Conservation (phyloP, 1,140 invertebrate genomes). For the Drosophila biarmipes region DNA sequence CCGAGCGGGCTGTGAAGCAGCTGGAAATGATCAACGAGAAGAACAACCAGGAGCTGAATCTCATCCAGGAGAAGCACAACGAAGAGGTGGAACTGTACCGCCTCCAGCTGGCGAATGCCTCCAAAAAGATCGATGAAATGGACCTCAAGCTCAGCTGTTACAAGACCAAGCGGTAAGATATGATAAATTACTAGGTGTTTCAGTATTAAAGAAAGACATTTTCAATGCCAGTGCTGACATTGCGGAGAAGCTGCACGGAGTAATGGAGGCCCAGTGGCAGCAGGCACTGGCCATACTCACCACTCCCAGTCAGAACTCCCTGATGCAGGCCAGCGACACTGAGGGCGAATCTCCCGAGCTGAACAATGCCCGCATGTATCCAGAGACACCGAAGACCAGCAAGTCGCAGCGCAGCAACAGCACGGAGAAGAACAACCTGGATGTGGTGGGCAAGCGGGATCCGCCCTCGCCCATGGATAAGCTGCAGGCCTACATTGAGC, state of each 20-base stretch:
- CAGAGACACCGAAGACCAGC: slow-evolving; percentile 73
- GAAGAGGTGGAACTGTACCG: slow-evolving; percentile 90
- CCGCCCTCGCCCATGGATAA: slow-evolving; percentile 75
- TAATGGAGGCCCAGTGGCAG: slow-evolving; percentile 92
- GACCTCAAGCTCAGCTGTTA: slow-evolving; percentile 87
- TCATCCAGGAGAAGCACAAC: slow-evolving; percentile 91
- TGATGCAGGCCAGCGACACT: slow-evolving; percentile 40
- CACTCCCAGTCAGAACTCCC: slow-evolving; percentile 70
- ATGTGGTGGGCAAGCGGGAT: slow-evolving; percentile 59
- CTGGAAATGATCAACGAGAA: slow-evolving; percentile 90
- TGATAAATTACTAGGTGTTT: not conserved
- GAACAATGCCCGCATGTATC: slow-evolving; percentile 62
- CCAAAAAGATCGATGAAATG: slow-evolving; percentile 87
- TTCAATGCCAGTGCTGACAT: slow-evolving; percentile 85
- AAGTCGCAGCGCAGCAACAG: slow-evolving; percentile 66
- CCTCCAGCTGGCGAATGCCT: slow-evolving; percentile 88
- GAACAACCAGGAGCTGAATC: slow-evolving; percentile 89
- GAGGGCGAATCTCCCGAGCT: slow-evolving; percentile 61
- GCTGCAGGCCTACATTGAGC: slow-evolving; percentile 80
- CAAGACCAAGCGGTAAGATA: slow-evolving; percentile 84
- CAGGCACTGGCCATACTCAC: slow-evolving; percentile 90
- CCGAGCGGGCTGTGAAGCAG: slow-evolving; percentile 89
- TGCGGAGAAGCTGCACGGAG: slow-evolving; percentile 89
- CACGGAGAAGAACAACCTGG: slow-evolving; percentile 72
- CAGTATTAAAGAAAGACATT: not conserved